Conservation (phyloP, 1,140 invertebrate species). For the Caenorhabditis remanei region DNA sequence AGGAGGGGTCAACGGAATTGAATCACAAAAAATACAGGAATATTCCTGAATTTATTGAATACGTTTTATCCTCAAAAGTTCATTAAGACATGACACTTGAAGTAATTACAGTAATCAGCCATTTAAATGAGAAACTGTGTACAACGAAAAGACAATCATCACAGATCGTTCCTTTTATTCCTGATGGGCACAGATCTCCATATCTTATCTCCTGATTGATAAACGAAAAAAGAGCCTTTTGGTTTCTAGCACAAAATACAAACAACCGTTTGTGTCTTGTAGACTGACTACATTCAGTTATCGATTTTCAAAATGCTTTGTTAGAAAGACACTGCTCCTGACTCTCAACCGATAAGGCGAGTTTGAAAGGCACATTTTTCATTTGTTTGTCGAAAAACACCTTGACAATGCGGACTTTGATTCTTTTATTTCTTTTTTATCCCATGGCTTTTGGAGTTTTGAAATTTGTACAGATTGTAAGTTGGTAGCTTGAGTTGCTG, state of each 20-base stretch:
- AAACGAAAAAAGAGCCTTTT: not conserved
- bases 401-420: not conserved
- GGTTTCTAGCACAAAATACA: not conserved
- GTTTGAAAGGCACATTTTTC: conserved; percentile 11
- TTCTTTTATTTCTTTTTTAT: not conserved
- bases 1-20: not conserved
- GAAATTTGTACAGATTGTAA: conserved; percentile 57
- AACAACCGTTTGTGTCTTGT: conserved; percentile 20
- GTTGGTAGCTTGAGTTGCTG: not conserved
- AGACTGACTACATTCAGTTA: conserved; percentile 1
- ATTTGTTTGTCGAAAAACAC: conserved; percentile 39
- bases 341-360: not conserved
- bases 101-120: too few species aligned
- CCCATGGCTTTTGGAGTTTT: not conserved
- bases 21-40: too few species aligned
- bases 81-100: too few species aligned
- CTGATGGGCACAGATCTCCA: not conserved
- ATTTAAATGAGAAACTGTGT: too few species aligned
- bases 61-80: too few species aligned
- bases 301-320: conserved; percentile 31
- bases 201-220: conserved; percentile 2
- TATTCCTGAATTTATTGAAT: too few species aligned
- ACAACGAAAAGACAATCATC: not conserved
- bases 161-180: not conserved
- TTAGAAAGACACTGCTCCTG: conserved; percentile 9